These are phyloP conservation scores for Octonoba sinensis DNA, from an alignment of 2,888 invertebrate species.

Conservation along the genomic window DNA sequence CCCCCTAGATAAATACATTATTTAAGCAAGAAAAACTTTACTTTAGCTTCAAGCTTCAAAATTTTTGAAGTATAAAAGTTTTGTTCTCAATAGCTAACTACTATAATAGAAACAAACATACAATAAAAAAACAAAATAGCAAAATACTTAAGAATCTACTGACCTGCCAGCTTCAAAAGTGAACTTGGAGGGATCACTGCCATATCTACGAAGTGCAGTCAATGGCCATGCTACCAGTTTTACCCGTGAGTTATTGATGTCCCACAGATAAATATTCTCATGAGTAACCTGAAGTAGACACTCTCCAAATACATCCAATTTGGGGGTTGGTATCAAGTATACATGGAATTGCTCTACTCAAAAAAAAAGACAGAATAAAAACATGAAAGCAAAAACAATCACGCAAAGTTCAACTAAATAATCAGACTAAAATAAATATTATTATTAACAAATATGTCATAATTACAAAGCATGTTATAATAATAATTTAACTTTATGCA, in stretches of 20 bases:
- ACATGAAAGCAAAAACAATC: background rate
- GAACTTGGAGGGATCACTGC: slow-evolving; percentile 68
- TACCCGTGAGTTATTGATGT: slow-evolving; percentile 66
- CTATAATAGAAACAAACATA: background rate
- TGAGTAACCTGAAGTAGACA: slow-evolving; percentile 68
- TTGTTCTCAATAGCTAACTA: no score
- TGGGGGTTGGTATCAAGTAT: slow-evolving; percentile 68
- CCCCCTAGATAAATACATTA: no score
- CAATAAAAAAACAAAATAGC: background rate
- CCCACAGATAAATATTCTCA: slow-evolving; percentile 68
- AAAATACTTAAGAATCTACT: slow-evolving; percentile 5
- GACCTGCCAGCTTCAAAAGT: slow-evolving; percentile 69
- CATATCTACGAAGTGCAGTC: slow-evolving; percentile 68
- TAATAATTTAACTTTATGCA: no score
- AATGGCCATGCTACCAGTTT: slow-evolving; percentile 68
- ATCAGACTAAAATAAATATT: no score
- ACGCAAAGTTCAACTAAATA: background rate
- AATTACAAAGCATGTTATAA: no score
- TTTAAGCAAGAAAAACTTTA: no score
- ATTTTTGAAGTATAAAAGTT: no score
- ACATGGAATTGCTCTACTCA: slow-evolving; percentile 68
- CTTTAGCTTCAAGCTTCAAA: no score
- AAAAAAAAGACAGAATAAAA: slow-evolving; percentile 8
- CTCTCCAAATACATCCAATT: slow-evolving; percentile 68
- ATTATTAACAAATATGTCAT: no score